Base-by-base conservation (phyloP, 1,140 invertebrate genomes). In the Zophobas atratus region DNA sequence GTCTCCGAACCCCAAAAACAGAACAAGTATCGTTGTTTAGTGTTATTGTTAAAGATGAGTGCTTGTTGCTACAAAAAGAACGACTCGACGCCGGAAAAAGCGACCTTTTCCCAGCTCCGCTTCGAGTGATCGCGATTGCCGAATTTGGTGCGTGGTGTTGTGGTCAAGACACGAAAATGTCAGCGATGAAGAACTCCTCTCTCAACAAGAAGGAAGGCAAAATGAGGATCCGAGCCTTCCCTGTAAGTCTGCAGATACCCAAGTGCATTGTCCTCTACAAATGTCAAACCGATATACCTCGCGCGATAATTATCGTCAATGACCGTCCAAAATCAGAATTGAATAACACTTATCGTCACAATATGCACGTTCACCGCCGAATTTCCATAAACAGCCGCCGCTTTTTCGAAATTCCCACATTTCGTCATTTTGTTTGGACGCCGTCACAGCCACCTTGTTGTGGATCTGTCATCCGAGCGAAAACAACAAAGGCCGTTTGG, bases 181-280 rank as follows among this genome's bases (percentile, higher is more conserved):
- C 72, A 75, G 72, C 81, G 89, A 93, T 93, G 91, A 94, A 94
- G 90, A 91, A 90, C 87, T 92, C 92, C 88, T 89, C 92, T 82
- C 88, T 93, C 82, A 92, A 93, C 82, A 94, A 96, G 87, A 97
- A 97, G 89, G 94, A 96, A 87, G 94, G 94, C 88, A 98, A 98
- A 89, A 98, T 98, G 97, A 92, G 97, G 84, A 98, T 99, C 87
- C 92, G 97, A 87, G 96, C 97, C 82, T 99, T 99, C 90, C 97
- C 97, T 84, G 96, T 98, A 90, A 97, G 95, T 90, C 84, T 70
- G 63, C 33, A 43, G 70, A 55, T 5, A 55, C 6, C 32, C 53
- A 74, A 76, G 70, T 76, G 63, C 74, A 76, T 75, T 79, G 77
- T 80, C 79, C 77, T 76, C 36, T 51, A 77, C 35, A 79, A 77